These are phyloP conservation scores for Trachelus iudaicus DNA, from an alignment of 2,888 invertebrate genomes.

Conservation along the genomic window DNA sequence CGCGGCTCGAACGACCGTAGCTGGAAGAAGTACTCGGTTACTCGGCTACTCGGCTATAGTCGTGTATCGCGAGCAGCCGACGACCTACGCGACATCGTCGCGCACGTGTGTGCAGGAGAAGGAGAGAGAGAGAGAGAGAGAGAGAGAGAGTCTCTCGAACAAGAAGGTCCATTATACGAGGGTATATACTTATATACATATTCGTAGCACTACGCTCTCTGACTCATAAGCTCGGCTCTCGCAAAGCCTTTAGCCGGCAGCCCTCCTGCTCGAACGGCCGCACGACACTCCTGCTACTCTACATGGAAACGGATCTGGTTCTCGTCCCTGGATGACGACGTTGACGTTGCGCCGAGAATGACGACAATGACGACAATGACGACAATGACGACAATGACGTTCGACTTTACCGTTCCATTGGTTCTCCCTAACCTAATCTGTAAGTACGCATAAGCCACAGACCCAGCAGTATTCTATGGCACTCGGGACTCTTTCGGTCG, in stretches of 20 bases:
- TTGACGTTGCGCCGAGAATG: background rate
- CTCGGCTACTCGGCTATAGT: background rate
- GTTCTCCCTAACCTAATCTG: background rate
- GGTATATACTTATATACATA: background rate
- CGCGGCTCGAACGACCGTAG: background rate
- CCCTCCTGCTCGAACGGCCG: constrained; percentile 3
- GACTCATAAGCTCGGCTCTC: constrained; percentile 18
- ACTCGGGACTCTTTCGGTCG: background rate
- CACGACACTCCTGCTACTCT: constrained; percentile 20
- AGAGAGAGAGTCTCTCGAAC: background rate
- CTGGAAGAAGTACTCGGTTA: constrained; percentile 3
- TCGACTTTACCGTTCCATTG: background rate
- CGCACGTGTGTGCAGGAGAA: background rate
- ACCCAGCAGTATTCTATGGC: background rate
- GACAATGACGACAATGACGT: background rate
- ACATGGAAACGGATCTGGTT: constrained; percentile 35
- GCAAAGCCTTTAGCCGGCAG: constrained; percentile 15
- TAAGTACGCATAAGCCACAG: background rate
- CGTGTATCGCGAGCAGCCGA: background rate
- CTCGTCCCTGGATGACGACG: constrained; percentile 23
- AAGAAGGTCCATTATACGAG: background rate
- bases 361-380: too few species aligned
- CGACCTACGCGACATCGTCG: background rate
- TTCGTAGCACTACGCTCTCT: constrained; percentile 3
- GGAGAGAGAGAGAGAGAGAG: background rate